Conservation (phyloP, 2,113 vertebrate species). For the Mus musculus region DNA sequence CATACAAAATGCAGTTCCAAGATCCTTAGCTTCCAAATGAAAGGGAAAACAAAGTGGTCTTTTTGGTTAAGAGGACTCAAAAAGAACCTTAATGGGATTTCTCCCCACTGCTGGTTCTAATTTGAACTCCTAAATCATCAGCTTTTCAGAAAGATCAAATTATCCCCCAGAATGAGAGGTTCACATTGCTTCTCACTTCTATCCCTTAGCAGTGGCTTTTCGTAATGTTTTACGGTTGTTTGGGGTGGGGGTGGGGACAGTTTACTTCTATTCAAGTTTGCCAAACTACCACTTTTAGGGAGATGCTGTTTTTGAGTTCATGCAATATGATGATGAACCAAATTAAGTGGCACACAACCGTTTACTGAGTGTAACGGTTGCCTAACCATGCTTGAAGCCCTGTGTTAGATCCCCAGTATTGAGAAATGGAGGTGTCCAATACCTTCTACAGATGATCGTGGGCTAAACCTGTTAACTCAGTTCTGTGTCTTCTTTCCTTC, state of each 20-base stretch:
- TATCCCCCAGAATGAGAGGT: conserved; percentile 15
- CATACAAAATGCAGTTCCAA: conserved; percentile 48
- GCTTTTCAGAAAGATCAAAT: conserved; percentile 32
- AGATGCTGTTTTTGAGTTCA: conserved; percentile 38
- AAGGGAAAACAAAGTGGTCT: conserved; percentile 52
- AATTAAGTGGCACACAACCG: not conserved
- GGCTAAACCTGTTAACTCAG: not conserved
- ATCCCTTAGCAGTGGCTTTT: not conserved
- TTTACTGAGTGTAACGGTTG: not conserved
- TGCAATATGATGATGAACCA: not conserved
- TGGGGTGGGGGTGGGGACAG: not conserved
- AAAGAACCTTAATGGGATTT: conserved; percentile 36
- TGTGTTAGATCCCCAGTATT: not conserved
- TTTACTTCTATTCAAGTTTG: conserved; percentile 39
- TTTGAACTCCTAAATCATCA: conserved; percentile 47
- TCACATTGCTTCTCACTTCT: not conserved
- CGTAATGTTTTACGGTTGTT: conserved; percentile 57
- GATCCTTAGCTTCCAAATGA: conserved; percentile 53
- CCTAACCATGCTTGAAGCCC: not conserved
- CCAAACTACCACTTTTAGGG: conserved; percentile 48
- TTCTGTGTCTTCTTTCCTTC: not conserved
- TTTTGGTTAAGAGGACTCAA: conserved; percentile 10
- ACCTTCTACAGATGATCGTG: not conserved
- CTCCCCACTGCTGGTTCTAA: conserved; percentile 40
- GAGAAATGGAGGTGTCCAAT: not conserved